Conservation (phyloP, 2,888 invertebrate species). For the Heliconius aoede region DNA sequence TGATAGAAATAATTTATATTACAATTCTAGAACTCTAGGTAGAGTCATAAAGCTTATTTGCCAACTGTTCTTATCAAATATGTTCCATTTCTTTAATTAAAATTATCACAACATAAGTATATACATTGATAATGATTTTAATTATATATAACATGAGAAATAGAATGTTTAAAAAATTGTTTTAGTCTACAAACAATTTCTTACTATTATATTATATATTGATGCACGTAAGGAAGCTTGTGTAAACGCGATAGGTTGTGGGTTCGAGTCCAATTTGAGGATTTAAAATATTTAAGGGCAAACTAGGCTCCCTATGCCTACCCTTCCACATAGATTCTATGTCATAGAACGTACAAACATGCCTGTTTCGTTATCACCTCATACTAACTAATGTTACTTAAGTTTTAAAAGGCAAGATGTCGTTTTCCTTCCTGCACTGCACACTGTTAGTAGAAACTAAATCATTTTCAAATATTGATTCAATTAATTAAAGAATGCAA, state of each 20-base stretch:
- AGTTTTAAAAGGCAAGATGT: neutral
- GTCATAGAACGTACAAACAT: neutral
- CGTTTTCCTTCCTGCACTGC: slow-evolving; percentile 18
- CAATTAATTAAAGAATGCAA: neutral
- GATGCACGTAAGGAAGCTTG: too few relatives aligned
- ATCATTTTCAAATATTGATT: neutral
- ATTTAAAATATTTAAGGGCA: too few relatives aligned
- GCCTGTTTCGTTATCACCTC: neutral
- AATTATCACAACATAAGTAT: slow-evolving; percentile 3
- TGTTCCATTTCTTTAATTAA: slow-evolving; percentile 15
- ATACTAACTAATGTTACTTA: slow-evolving; percentile 20
- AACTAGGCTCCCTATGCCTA: neutral
- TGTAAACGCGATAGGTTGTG: too few relatives aligned
- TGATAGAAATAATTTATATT: neutral
- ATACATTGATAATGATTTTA: neutral
- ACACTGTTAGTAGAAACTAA: neutral
- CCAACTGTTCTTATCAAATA: neutral
- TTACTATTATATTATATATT: too few relatives aligned
- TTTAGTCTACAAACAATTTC: too few relatives aligned
- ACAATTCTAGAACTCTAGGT: neutral
- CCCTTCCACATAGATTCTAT: too few relatives aligned
- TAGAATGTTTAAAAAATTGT: neutral
- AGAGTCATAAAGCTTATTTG: slow-evolving; percentile 1
- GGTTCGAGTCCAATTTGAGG: too few relatives aligned
- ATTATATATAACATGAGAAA: neutral